Conservation (phyloP, 2,797 vertebrate genomes). For the Dromococcyx pavoninus region DNA sequence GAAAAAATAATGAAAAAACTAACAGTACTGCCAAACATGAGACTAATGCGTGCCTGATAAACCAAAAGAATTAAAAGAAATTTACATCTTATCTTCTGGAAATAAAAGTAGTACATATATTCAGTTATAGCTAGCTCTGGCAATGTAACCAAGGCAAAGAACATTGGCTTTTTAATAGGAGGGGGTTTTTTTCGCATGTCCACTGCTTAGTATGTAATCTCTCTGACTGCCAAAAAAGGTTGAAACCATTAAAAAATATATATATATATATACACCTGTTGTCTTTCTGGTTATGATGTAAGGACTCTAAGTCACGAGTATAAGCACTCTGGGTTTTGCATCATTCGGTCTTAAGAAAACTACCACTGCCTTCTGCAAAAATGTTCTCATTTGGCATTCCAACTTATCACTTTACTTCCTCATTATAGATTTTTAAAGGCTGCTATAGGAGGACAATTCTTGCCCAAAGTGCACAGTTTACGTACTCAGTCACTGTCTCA, state of each 20-base stretch:
- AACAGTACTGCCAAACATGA: neutral
- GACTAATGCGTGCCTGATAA: neutral
- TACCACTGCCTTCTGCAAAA: neutral
- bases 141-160: neutral
- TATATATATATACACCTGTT: neutral
- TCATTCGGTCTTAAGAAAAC: neutral
- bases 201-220: fast-evolving
- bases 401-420: neutral
- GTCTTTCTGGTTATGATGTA: neutral
- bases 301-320: neutral
- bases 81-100: neutral
- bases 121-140: neutral
- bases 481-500: neutral
- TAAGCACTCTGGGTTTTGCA: neutral
- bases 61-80: neutral
- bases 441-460: neutral
- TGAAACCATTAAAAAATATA: neutral
- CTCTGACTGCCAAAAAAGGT: neutral
- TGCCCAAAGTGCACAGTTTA: neutral
- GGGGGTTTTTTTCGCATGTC: neutral
- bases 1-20: neutral
- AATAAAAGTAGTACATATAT: neutral
- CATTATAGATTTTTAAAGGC: neutral
- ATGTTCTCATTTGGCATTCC: neutral
- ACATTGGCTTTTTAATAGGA: neutral